Conservation (phyloP, 2,888 invertebrate genomes). For the Thereva unica region DNA sequence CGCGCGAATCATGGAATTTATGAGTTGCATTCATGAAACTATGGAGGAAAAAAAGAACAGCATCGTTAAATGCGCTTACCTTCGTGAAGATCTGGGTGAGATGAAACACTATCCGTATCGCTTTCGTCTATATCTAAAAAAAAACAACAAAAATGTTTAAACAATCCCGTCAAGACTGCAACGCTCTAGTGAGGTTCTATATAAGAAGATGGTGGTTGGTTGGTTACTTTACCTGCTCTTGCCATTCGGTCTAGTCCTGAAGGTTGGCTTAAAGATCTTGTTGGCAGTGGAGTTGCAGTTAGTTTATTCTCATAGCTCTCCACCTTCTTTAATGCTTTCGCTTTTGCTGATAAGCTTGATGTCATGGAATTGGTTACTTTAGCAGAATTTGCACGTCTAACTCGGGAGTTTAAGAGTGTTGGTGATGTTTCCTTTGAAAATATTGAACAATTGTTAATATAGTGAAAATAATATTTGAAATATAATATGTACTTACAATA, state of each 20-base stretch:
- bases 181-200: constrained; percentile 1
- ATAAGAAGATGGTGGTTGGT: not conserved
- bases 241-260: constrained; percentile 52
- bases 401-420: constrained; percentile 46
- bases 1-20: not conserved
- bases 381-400: constrained; percentile 55
- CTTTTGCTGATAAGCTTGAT: constrained; percentile 44
- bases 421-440: constrained; percentile 45
- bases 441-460: constrained; percentile 21
- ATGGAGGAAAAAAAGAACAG: constrained; percentile 12
- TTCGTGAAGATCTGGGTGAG: constrained; percentile 52
- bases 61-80: constrained; percentile 46
- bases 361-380: constrained; percentile 47
- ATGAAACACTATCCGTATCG: constrained; percentile 57
- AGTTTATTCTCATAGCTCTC: constrained; percentile 48
- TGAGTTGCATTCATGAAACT: constrained; percentile 12
- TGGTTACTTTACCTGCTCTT: constrained; percentile 37
- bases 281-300: constrained; percentile 51
- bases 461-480: constrained; percentile 9
- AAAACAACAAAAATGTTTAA: constrained; percentile 8
- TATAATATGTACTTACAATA: constrained; percentile 37
- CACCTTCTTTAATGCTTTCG: constrained; percentile 49
- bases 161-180: not conserved
- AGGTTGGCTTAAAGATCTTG: constrained; percentile 72
- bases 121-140: constrained; percentile 53